Evolutionary conservation across 1,140 invertebrate genomes (phyloP).

Genomic region (Daktulosphaira vitifoliae): DNA sequence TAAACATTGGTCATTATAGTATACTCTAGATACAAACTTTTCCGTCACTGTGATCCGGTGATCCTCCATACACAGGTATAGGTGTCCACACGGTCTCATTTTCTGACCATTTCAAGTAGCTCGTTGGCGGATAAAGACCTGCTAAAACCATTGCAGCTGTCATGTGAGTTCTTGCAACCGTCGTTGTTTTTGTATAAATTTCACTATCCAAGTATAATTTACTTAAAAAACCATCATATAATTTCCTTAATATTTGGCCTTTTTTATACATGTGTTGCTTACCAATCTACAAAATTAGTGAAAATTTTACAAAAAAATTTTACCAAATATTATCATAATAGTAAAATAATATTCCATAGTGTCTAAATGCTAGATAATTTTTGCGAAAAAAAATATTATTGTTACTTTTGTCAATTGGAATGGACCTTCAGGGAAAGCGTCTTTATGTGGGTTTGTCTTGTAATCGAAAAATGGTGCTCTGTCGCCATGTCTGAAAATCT

Average conservation of each 20-base stretch:
- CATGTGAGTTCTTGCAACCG: conserved; percentile 5
- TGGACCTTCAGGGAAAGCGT: conserved; percentile 7
- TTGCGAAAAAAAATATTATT: neutral
- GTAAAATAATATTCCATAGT: neutral
- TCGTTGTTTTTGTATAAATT: conserved; percentile 15
- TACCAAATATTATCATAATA: neutral
- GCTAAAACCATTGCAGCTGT: conserved; percentile 30
- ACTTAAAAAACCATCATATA: conserved; percentile 31
- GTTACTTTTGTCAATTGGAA: neutral
- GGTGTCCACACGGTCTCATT: conserved; percentile 21
- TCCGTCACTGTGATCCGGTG: conserved; percentile 13
- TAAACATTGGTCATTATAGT: no score
- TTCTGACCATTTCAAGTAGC: conserved; percentile 17
- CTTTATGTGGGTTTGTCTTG: neutral
- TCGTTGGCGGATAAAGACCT: conserved; percentile 30
- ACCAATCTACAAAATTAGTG: conserved; percentile 14
- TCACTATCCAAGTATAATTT: conserved; percentile 7
- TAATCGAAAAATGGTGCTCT: neutral
- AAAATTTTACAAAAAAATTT: no score
- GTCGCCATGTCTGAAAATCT: conserved; percentile 17
- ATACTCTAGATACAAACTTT: neutral
- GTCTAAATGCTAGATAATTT: no score
- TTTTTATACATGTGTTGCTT: conserved; percentile 30
- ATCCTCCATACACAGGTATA: conserved; percentile 24
- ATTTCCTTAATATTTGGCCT: conserved; percentile 18